A percentile compares a stretch with the other conserved stretches of the same genome.
Conservation (phyloP, 2,113 vertebrate genomes). For the Puffinus mauretanicus region DNA sequence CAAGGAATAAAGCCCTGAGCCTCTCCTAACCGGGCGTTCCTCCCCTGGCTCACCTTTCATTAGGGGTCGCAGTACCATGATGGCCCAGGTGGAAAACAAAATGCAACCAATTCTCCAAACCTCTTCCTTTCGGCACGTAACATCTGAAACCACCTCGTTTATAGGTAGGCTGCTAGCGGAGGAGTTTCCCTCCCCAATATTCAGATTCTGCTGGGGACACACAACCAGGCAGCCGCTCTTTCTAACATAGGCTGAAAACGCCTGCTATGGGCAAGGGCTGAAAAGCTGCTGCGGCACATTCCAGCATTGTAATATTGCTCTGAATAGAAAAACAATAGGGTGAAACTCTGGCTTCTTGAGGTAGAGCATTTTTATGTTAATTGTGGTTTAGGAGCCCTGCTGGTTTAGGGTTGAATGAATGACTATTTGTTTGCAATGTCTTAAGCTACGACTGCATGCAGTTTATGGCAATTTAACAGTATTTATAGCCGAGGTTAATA, state of each 20-base stretch:
- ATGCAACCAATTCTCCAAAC: background rate
- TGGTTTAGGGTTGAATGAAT: background rate
- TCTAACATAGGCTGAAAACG: background rate
- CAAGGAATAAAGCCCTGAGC: background rate
- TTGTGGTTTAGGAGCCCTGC: background rate
- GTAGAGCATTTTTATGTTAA: background rate
- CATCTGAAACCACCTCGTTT: background rate
- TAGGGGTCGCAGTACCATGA: background rate
- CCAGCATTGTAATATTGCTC: background rate
- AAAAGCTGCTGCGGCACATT: slow-evolving; percentile 6
- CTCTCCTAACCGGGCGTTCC: background rate
- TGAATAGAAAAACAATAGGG: background rate
- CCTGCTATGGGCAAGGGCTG: background rate
- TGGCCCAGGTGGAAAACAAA: background rate
- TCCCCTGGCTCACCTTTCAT: background rate
- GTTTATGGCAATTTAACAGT: slow-evolving; percentile 30
- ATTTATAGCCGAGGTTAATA: slow-evolving; percentile 50
- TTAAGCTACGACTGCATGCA: background rate
- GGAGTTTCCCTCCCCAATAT: background rate
- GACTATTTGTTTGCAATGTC: slow-evolving; percentile 14
- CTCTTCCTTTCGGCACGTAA: background rate
- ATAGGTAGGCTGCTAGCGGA: background rate
- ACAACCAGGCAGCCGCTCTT: background rate
- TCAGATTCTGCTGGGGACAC: background rate
- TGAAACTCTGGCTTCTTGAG: background rate